Evolutionary conservation across 2,888 invertebrate genomes (phyloP), one percentile per base, ranked within the genome.

Genomic region (Gryllus longicercus): DNA sequence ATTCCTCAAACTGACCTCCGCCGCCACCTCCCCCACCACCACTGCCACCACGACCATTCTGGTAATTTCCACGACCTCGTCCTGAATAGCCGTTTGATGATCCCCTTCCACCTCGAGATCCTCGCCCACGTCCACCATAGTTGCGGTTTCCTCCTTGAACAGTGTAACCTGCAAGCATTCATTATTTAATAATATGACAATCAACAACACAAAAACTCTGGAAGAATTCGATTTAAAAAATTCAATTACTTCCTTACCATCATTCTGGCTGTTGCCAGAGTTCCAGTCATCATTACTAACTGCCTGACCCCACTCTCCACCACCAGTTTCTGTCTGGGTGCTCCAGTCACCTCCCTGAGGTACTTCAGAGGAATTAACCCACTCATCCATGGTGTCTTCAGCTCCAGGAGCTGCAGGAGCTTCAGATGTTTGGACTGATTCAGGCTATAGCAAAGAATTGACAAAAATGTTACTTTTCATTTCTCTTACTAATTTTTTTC

Each of bases 11-110:
- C 38, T 8, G 8, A 38, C 38, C 38, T 38, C 38, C 38, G 8
- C 38, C 38, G 5, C 38, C 38, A 8, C 38, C 38, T 23, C 50
- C 21, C 21, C 21, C 75, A 82, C 76, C 49, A 25, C 79, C 82
- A 16, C 86, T 85, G 78, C 83, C 86, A 82, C 84, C 87, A 50
- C 84, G 88, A 74, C 86, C 87, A 83, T 87, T 87, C 83, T 87
- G 86, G 86, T 87, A 85, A 86, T 86, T 86, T 76, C 85, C 84
- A 82, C 90, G 89, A 85, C 91, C 89, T 82, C 89, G 86, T 85
- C 80, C 82, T 25, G 81, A 80, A 75, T 90, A 90, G 82, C 88
- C 88, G 84, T 90, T 90, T 81, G 87, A 85, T 25, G 81, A 80
- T 12, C 81, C 81, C 23, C 79, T 75, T 83, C 87, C 88, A 81